phyloP scores from a whole-genome alignment of 2,888 invertebrate genomes.

The Bombylius major region DNA sequence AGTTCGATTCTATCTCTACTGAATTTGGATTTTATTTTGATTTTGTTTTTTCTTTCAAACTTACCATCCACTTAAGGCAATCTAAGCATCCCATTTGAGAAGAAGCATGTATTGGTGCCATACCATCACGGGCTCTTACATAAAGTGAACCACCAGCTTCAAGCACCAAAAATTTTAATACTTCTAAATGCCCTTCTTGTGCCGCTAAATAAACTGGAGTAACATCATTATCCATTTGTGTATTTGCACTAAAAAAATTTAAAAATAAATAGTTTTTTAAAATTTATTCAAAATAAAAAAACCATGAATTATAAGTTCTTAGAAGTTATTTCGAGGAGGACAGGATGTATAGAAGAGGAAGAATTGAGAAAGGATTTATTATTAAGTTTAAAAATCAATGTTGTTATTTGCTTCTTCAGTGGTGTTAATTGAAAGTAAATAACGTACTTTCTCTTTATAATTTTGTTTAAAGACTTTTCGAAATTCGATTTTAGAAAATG shows the following conservation, averaged over 20 bases:
- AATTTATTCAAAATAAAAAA: not conserved
- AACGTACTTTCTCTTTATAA: too few relatives aligned
- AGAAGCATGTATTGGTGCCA: constrained; percentile 82
- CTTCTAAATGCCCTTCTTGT: constrained; percentile 78
- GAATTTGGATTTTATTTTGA: not conserved
- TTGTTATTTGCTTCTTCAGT: too few relatives aligned
- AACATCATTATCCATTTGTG: constrained; percentile 86
- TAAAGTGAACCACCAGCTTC: constrained; percentile 73
- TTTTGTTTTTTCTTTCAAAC: constrained; percentile 41
- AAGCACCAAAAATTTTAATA: constrained; percentile 69
- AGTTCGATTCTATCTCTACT: too few relatives aligned
- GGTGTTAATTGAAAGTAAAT: too few relatives aligned
- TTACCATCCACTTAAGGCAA: constrained; percentile 86
- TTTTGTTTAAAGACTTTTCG: too few relatives aligned
- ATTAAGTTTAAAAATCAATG: too few relatives aligned
- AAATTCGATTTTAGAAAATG: too few relatives aligned
- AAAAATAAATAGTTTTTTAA: not conserved
- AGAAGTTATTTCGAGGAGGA: too few relatives aligned
- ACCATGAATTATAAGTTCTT: too few relatives aligned
- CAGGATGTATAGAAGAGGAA: too few relatives aligned
- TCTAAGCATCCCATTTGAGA: constrained; percentile 80
- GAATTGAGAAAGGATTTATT: too few relatives aligned
- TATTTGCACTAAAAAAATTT: constrained; percentile 58
- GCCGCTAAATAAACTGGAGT: constrained; percentile 82
- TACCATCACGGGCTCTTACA: constrained; percentile 75